Base-by-base conservation (phyloP, 1,140 invertebrate species). In the Hyphantria cunea region DNA sequence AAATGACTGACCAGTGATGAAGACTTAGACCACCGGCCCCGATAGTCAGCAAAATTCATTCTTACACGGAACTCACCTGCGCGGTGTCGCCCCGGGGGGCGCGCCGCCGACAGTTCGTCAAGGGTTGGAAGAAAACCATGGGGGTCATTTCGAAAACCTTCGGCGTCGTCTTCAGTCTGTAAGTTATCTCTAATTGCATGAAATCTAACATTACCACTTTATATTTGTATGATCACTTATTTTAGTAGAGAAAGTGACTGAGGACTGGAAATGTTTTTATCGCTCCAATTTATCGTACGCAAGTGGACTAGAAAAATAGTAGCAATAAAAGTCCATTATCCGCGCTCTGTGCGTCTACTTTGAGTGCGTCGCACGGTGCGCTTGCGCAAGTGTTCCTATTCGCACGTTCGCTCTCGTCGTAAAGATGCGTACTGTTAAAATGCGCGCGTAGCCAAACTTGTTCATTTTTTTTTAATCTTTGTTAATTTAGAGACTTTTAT, bases 91-190 rank as follows among this genome's bases (percentile, higher is more conserved):
- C 79, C 76, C 79, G 79, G 11, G 84, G 85, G 78, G 78, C 74
- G 69, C 88, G 86, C 78, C 86, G 86, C 66, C 85, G 86, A 76
- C 83, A 86, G 75, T 85, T 89, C 76, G 79, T 89, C 77, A 90
- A 89, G 76, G 88, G 88, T 62, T 88, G 85, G 88, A 90, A 89
- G 81, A 89, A 89, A 73, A 93, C 82, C 74, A 94, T 95, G 93
- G 94, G 94, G 67, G 93, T 94, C 78, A 93, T 95, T 70, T 94
- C 94, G 52, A 95, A 95, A 82, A 94, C 94, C 54, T 92, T 94
- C 66, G 94, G 94, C 81, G 93, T 94, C 73, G 92, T 95, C 78
- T 95, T 94, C 92, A 94, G 93, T 90, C 93, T 95, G 94, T 95
- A 90, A 95, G 94, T 94, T 56, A 50, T 34, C 31, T 5, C 4